Evolutionary conservation across 1,140 invertebrate species (phyloP).

Genomic region (Diorhabda carinulata): DNA sequence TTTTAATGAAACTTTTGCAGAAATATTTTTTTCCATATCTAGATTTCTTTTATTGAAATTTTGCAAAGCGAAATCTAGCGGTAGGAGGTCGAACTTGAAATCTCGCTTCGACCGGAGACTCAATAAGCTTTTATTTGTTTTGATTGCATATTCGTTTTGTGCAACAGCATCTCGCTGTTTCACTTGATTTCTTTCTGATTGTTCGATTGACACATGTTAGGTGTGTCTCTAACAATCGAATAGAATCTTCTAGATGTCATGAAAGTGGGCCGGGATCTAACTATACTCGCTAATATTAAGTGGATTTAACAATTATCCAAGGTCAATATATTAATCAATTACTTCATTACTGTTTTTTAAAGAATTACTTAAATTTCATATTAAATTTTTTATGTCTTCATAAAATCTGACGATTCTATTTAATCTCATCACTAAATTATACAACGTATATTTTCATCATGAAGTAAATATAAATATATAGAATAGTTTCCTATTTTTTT

Average conservation of each 20-base stretch:
- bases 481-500: too few species aligned
- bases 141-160: neutral
- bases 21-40: too few species aligned
- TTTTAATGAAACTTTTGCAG: too few species aligned
- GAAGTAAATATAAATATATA: too few species aligned
- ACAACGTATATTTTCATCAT: neutral
- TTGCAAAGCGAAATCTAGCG: conserved; percentile 17
- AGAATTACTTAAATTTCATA: too few species aligned
- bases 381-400: neutral
- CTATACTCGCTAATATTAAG: neutral
- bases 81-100: conserved; percentile 18
- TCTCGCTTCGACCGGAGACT: conserved; percentile 1
- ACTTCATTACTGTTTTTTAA: too few species aligned
- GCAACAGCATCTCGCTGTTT: neutral
- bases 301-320: too few species aligned
- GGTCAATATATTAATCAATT: too few species aligned
- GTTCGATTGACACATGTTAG: conserved; percentile 7
- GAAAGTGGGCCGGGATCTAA: neutral
- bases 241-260: too few species aligned
- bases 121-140: conserved; percentile 14
- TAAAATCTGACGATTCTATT: neutral
- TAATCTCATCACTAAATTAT: neutral
- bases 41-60: neutral
- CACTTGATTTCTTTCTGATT: neutral
- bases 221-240: neutral